phyloP scores from a whole-genome alignment of 2,113 vertebrate genomes.

The Leptocoma aspasia region DNA sequence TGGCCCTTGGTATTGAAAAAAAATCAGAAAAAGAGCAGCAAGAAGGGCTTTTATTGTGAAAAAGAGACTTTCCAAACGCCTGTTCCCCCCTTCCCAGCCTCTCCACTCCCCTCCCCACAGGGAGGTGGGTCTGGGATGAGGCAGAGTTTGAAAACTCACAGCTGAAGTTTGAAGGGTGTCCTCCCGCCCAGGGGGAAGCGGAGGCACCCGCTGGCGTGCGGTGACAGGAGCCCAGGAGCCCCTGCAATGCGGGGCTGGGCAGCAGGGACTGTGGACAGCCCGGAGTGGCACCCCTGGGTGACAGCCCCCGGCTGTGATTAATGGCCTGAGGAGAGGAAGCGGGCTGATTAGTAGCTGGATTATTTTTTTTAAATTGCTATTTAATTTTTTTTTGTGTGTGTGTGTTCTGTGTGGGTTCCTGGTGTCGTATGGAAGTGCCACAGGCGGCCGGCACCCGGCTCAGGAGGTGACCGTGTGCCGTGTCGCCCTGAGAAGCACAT shows the following conservation, averaged over 20 bases:
- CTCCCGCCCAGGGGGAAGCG: background rate
- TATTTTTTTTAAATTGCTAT: background rate
- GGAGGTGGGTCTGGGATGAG: conserved; percentile 55
- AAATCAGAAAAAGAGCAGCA: background rate
- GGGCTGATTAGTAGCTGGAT: background rate
- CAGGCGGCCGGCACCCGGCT: accelerated
- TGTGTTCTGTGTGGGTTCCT: background rate
- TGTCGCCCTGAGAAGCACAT: background rate
- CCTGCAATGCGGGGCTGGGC: accelerated
- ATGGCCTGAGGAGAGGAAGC: background rate
- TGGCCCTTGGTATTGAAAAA: background rate
- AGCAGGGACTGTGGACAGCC: background rate
- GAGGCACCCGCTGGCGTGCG: accelerated
- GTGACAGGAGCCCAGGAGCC: background rate
- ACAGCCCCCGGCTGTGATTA: background rate
- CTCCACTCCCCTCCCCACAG: conserved; percentile 34
- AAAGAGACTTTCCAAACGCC: conserved; percentile 18
- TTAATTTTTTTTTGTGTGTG: background rate
- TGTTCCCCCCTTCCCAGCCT: conserved; percentile 10
- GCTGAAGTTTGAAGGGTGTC: conserved; percentile 6
- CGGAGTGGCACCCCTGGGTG: background rate
- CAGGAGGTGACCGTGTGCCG: background rate
- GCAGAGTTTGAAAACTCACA: conserved; percentile 1
- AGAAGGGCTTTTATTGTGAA: conserved; percentile 71
- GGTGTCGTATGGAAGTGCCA: background rate